These are phyloP conservation scores for Dusona sp. DNA, from an alignment of 2,888 invertebrate species.

Conservation along the genomic window DNA sequence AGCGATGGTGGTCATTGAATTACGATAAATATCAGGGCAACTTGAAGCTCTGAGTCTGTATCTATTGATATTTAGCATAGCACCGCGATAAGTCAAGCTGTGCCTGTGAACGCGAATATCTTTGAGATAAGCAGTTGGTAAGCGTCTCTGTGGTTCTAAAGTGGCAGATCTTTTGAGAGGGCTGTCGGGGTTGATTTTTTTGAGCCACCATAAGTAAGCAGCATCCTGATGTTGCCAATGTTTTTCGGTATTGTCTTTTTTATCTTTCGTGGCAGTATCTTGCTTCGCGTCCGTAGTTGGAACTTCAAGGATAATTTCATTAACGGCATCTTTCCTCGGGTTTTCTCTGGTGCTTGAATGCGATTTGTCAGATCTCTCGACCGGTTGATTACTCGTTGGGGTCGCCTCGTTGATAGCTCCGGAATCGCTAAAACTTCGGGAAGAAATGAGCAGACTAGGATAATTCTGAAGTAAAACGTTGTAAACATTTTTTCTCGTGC, in stretches of 20 bases:
- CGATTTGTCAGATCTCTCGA: slow-evolving; percentile 70
- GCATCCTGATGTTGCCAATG: slow-evolving; percentile 82
- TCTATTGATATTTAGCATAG: slow-evolving; percentile 93
- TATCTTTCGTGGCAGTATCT: not conserved
- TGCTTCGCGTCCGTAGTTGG: not conserved
- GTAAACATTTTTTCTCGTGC: slow-evolving; percentile 89
- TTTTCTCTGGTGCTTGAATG: not conserved
- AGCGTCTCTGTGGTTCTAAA: slow-evolving; percentile 82
- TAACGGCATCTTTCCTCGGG: not conserved
- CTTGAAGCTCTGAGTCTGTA: slow-evolving; percentile 93
- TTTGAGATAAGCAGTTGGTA: slow-evolving; percentile 89
- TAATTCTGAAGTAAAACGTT: slow-evolving; percentile 91
- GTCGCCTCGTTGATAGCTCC: slow-evolving; percentile 86
- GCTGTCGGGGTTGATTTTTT: slow-evolving; percentile 84
- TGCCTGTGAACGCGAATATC: slow-evolving; percentile 91
- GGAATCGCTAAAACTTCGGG: slow-evolving; percentile 90
- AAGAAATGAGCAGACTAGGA: slow-evolving; percentile 90
- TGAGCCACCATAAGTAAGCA: slow-evolving; percentile 87
- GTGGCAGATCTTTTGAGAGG: slow-evolving; percentile 82
- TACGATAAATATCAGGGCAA: slow-evolving; percentile 95
- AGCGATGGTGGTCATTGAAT: slow-evolving; percentile 94
- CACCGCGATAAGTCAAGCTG: slow-evolving; percentile 93
- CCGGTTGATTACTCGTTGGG: slow-evolving; percentile 51
- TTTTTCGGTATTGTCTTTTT: slow-evolving; percentile 25
- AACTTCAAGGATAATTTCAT: slow-evolving; percentile 20